Conservation (phyloP, 2,888 invertebrate species). For the Sympetrum striolatum region DNA sequence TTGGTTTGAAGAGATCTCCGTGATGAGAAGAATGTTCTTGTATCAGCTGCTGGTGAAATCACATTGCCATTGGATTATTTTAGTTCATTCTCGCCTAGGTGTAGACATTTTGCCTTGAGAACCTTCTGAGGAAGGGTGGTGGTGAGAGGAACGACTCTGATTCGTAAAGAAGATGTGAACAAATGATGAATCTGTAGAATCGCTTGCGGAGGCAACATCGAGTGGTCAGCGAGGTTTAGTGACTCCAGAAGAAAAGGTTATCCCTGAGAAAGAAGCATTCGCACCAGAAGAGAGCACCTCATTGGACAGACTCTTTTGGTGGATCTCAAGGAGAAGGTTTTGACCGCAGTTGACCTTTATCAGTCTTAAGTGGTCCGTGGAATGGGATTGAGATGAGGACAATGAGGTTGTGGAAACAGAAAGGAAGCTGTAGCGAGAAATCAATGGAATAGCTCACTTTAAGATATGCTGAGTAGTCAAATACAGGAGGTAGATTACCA, state of each 20-base stretch:
- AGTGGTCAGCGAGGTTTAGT: slow-evolving; percentile 19
- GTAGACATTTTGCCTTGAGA: background rate
- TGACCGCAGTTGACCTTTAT: background rate
- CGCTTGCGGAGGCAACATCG: background rate
- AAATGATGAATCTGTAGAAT: background rate
- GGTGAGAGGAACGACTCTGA: background rate
- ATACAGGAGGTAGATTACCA: too few species aligned
- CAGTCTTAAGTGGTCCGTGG: too few species aligned
- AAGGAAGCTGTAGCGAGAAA: too few species aligned
- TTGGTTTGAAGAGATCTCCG: too few species aligned
- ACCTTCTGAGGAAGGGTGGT: background rate
- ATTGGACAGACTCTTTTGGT: background rate
- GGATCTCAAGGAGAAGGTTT: background rate
- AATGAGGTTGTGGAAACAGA: too few species aligned
- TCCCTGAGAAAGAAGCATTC: background rate
- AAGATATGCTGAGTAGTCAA: too few species aligned
- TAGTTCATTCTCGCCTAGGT: background rate
- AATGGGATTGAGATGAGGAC: too few species aligned
- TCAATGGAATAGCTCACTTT: too few species aligned
- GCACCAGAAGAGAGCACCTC: background rate
- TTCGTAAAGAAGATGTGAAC: background rate
- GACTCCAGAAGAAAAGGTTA: background rate
- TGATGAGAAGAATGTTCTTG: too few species aligned
- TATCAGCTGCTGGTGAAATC: too few species aligned
- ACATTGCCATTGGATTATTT: too few species aligned